phyloP scores from a whole-genome alignment of 2,113 vertebrate genomes.

The Bungarus multicinctus region DNA sequence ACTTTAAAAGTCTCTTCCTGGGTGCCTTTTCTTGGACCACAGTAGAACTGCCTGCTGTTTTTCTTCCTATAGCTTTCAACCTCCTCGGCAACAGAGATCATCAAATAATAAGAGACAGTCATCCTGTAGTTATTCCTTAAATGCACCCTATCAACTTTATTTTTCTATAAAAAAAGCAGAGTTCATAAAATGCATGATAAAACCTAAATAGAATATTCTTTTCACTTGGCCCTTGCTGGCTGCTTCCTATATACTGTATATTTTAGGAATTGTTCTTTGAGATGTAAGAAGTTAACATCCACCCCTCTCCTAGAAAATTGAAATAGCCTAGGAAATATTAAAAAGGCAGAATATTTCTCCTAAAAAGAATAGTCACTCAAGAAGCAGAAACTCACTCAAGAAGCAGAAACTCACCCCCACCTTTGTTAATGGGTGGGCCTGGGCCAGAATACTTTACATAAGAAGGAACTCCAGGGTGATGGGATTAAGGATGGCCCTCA shows the following conservation, averaged over 20 bases:
- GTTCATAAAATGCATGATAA: background rate
- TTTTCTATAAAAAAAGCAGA: background rate
- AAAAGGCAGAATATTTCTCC: too few species aligned
- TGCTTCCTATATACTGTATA: background rate
- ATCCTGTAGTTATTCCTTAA: background rate
- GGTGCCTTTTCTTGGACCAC: background rate
- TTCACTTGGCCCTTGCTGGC: background rate
- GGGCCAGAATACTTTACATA: too few species aligned
- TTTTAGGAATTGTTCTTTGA: background rate
- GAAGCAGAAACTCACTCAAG: too few species aligned
- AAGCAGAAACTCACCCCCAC: too few species aligned
- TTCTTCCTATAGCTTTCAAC: background rate
- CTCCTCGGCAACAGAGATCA: background rate
- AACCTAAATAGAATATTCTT: background rate
- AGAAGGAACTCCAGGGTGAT: too few species aligned
- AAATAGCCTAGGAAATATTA: too few species aligned
- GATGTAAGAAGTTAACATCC: too few species aligned
- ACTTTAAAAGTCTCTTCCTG: background rate
- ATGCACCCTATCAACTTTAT: background rate
- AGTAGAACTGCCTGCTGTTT: background rate
- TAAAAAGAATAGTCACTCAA: too few species aligned
- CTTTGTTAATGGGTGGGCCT: too few species aligned
- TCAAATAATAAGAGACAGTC: fast-evolving
- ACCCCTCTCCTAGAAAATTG: too few species aligned
- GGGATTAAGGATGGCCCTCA: too few species aligned